Evolutionary conservation across 2,113 vertebrate species (phyloP).

Genomic region (Otolemur garnettii): DNA sequence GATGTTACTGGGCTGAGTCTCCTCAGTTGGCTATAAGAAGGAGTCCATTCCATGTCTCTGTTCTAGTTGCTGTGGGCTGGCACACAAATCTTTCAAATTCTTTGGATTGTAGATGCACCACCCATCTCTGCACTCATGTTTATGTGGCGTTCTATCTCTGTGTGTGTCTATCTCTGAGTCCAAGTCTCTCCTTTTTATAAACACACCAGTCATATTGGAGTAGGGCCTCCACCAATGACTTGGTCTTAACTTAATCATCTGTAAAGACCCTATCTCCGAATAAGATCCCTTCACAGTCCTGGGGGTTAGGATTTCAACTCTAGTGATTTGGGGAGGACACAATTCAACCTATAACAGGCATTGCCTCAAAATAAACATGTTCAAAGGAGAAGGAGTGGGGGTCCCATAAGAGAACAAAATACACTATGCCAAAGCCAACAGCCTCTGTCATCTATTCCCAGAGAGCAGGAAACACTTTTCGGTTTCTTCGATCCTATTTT

Average conservation of each 20-base stretch:
- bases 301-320: background rate
- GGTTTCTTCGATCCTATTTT: background rate
- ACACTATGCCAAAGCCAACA: rapidly evolving
- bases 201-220: background rate
- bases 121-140: background rate
- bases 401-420: background rate
- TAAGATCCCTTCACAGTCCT: background rate
- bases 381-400: background rate
- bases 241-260: background rate
- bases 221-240: background rate
- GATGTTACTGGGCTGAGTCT: background rate
- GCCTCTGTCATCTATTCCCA: background rate
- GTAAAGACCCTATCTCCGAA: background rate
- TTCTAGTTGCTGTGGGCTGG: background rate
- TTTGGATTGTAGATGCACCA: background rate
- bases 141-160: background rate
- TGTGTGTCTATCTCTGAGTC: background rate
- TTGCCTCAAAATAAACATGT: background rate
- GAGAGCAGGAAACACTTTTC: background rate
- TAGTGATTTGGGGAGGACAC: background rate
- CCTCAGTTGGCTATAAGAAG: background rate
- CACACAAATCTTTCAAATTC: background rate
- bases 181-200: background rate
- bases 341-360: background rate
- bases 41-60: no score